A percentile compares a stretch with the other conserved stretches of the same genome.
Conservation (phyloP, 2,113 vertebrate species). For the Mustelus asterias region DNA sequence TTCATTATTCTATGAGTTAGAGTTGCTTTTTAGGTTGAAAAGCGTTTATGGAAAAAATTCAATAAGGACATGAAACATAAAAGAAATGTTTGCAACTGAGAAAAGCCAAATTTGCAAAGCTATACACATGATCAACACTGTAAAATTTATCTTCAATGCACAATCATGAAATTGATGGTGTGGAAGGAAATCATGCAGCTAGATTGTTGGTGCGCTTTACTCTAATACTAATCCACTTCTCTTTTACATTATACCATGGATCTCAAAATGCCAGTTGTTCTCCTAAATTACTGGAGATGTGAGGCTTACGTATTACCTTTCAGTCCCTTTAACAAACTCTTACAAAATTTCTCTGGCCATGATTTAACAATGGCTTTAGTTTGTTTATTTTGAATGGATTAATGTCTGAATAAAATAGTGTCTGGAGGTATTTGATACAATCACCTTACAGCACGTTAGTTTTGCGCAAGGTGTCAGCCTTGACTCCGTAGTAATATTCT, state of each 20-base stretch:
- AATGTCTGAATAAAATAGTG: background rate
- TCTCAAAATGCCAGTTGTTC: background rate
- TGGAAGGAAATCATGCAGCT: background rate
- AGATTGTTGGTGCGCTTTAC: background rate
- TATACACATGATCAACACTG: background rate
- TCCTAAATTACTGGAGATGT: background rate
- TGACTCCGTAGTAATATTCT: background rate
- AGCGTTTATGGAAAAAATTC: background rate
- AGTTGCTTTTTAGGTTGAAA: background rate
- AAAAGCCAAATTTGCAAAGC: background rate
- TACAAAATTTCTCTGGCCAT: background rate
- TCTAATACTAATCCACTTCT: background rate
- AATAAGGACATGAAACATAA: background rate
- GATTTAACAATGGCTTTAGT: background rate
- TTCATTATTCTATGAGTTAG: background rate
- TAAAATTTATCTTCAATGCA: background rate
- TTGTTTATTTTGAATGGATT: background rate
- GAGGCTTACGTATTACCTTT: background rate
- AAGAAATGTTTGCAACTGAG: background rate
- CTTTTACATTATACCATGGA: background rate
- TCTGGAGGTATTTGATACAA: background rate
- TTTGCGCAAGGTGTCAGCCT: background rate
- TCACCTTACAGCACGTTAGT: background rate
- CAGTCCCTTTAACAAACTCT: background rate
- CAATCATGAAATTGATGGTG: background rate